These are phyloP conservation scores for Eupithecia tripunctaria DNA, from an alignment of 2,888 invertebrate species.

Conservation along the genomic window DNA sequence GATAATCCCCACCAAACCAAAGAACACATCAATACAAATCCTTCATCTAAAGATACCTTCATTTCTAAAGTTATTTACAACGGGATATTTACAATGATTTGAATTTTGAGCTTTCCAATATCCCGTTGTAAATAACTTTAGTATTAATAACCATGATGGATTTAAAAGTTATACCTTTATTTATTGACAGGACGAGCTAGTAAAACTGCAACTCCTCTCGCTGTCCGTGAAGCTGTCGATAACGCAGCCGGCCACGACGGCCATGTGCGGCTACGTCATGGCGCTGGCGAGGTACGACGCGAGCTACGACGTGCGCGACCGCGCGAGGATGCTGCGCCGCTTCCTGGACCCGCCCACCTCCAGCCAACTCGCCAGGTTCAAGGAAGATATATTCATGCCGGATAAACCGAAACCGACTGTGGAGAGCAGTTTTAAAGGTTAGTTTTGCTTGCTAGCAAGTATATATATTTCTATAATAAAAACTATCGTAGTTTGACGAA, in stretches of 20 bases:
- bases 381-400: slow-evolving; percentile 93
- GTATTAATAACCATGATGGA: no score
- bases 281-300: slow-evolving; percentile 98
- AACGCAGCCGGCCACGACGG: slow-evolving; percentile 92
- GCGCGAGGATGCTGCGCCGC: slow-evolving; percentile 94
- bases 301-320: slow-evolving; percentile 98
- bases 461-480: no score
- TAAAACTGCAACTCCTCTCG: slow-evolving; percentile 97
- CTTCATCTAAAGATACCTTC: no score
- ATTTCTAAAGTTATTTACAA: no score
- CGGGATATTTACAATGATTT: no score
- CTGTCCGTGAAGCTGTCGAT: slow-evolving; percentile 96
- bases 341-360: slow-evolving; percentile 61
- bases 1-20: no score
- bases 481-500: no score
- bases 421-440: slow-evolving; percentile 92
- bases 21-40: no score
- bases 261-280: slow-evolving; percentile 96
- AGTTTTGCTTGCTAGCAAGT: slow-evolving; percentile 3
- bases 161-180: no score
- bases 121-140: no score
- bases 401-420: slow-evolving; percentile 97
- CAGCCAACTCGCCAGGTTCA: slow-evolving; percentile 86
- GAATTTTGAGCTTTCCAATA: no score
- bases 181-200: slow-evolving; percentile 91